phyloP scores from a whole-genome alignment of 1,140 invertebrate species.

The Chrysoperla carnea region DNA sequence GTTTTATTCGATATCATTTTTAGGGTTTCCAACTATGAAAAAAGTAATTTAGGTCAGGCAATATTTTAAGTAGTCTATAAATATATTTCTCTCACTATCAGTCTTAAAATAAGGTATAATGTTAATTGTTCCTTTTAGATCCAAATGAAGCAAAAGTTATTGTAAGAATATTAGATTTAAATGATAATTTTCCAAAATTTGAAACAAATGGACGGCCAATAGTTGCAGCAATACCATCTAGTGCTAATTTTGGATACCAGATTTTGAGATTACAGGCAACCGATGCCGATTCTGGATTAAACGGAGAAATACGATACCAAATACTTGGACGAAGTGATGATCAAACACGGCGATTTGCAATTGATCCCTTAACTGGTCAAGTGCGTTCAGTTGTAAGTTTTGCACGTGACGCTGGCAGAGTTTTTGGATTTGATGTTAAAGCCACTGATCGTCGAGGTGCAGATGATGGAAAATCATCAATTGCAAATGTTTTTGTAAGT shows the following conservation, averaged over 20 bases:
- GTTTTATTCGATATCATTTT: too few relatives aligned
- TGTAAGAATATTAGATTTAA: constrained; percentile 57
- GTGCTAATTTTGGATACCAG: constrained; percentile 61
- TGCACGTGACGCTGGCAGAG: constrained; percentile 42
- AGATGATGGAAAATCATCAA: constrained; percentile 59
- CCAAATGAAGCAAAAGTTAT: constrained; percentile 48
- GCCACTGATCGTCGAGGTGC: constrained; percentile 61
- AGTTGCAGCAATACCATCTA: constrained; percentile 58
- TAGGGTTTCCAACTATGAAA: too few relatives aligned
- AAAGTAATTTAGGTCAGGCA: too few relatives aligned
- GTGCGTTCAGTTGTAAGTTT: constrained; percentile 51
- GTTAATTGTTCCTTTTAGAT: too few relatives aligned
- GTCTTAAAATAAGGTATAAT: too few relatives aligned
- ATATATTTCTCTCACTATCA: too few relatives aligned
- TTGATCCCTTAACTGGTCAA: constrained; percentile 53
- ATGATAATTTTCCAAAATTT: constrained; percentile 67
- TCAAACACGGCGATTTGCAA: constrained; percentile 36
- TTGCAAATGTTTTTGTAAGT: constrained; percentile 70
- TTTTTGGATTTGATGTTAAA: constrained; percentile 77
- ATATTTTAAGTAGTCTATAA: too few relatives aligned
- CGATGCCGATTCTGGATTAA: constrained; percentile 55
- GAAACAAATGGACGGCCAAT: constrained; percentile 48
- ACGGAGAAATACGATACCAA: constrained; percentile 63
- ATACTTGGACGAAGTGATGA: constrained; percentile 42
- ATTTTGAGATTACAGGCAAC: constrained; percentile 52